Conservation (phyloP, 1,140 invertebrate species). For the Zaprionus ornatus region DNA sequence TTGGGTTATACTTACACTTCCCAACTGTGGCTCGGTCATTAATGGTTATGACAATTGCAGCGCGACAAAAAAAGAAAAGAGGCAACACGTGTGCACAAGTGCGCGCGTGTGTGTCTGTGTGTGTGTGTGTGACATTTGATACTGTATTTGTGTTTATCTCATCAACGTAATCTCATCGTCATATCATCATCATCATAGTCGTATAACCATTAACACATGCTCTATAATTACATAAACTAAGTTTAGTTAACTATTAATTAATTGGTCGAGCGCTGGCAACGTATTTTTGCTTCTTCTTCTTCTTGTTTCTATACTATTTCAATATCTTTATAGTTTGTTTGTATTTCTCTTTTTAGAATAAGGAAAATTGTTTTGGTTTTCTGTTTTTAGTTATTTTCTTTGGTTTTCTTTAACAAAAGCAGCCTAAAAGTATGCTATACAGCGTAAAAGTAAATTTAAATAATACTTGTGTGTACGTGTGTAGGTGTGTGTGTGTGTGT, state of each 20-base stretch:
- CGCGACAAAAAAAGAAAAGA: background rate
- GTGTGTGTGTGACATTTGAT: constrained; percentile 59
- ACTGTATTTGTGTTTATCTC: constrained; percentile 76
- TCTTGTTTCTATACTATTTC: constrained; percentile 21
- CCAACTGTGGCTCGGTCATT: constrained; percentile 18
- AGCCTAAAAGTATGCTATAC: constrained; percentile 67
- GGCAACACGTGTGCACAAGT: constrained; percentile 21
- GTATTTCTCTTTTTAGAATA: constrained; percentile 23
- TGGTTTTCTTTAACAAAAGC: constrained; percentile 39
- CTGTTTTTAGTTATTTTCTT: constrained; percentile 8
- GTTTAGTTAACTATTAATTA: constrained; percentile 77
- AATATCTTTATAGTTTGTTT: constrained; percentile 30
- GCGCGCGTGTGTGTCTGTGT: too few species aligned
- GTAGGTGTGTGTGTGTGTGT: constrained; percentile 14
- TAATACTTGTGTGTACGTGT: constrained; percentile 70
- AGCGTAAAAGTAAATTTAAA: constrained; percentile 70
- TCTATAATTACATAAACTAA: constrained; percentile 76
- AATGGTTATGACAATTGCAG: constrained; percentile 30
- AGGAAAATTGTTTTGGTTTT: constrained; percentile 32
- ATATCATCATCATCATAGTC: constrained; percentile 35
- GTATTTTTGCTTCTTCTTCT: constrained; percentile 35
- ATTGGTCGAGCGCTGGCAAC: constrained; percentile 78
- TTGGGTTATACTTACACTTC: constrained; percentile 27
- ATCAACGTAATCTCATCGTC: constrained; percentile 49
- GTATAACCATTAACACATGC: constrained; percentile 78